Conservation (phyloP, 1,140 invertebrate genomes). For the Anoplolepis gracilipes region DNA sequence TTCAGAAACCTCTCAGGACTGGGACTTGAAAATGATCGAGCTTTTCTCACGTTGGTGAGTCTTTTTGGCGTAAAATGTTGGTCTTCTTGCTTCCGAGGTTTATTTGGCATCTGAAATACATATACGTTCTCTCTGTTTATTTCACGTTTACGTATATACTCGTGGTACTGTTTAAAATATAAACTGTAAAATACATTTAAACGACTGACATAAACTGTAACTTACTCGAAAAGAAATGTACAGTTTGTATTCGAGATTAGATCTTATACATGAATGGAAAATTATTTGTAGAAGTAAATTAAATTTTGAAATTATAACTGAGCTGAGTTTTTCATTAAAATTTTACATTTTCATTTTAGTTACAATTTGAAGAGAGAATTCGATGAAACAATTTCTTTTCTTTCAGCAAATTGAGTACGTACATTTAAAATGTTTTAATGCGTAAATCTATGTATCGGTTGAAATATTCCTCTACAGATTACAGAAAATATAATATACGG, state of each 20-base stretch:
- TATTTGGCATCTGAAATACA: slow-evolving; percentile 23
- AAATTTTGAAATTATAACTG: not conserved
- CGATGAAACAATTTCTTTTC: not conserved
- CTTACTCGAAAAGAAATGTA: not conserved
- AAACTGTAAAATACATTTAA: not conserved
- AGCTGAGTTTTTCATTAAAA: not conserved
- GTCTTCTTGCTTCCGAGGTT: slow-evolving; percentile 24
- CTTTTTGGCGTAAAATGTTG: not conserved
- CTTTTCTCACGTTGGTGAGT: not conserved
- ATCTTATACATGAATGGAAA: not conserved
- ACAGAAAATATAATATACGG: not conserved
- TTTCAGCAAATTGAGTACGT: too few relatives aligned
- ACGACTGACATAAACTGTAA: not conserved
- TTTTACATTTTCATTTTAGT: not conserved
- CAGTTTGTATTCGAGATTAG: not conserved
- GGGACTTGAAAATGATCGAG: not conserved
- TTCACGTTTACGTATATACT: not conserved
- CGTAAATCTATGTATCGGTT: not conserved
- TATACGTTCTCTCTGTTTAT: not conserved
- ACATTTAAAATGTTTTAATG: too few relatives aligned
- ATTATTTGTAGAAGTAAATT: not conserved
- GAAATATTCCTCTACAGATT: not conserved
- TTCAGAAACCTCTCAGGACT: not conserved
- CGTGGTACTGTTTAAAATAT: not conserved
- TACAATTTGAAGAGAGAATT: not conserved